A percentile compares a stretch with the other conserved stretches of the same genome.
Evolutionary conservation across 1,140 invertebrate genomes (phyloP).

Genomic region (Littorina saxatilis): DNA sequence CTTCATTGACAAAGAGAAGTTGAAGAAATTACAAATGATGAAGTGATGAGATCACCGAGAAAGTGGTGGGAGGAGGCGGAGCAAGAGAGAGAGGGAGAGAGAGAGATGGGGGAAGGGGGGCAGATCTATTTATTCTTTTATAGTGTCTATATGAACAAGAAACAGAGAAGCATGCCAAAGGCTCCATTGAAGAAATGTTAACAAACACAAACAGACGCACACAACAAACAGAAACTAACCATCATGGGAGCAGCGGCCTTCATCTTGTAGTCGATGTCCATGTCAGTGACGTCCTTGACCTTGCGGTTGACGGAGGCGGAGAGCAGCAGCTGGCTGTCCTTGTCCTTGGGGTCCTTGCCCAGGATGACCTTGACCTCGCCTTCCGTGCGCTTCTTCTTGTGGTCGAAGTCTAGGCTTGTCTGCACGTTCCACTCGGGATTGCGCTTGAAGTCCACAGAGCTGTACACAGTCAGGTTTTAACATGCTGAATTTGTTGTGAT

Average conservation of each 20-base stretch:
- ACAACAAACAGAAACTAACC: no score
- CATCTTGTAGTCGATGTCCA: constrained; percentile 17
- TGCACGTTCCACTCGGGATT: constrained; percentile 46
- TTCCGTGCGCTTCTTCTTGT: constrained; percentile 44
- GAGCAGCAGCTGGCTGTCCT: constrained; percentile 33
- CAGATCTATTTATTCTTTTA: no score
- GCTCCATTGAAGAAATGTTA: background rate
- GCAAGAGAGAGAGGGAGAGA: no score
- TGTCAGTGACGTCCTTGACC: background rate
- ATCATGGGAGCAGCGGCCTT: constrained; percentile 29
- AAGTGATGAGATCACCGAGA: no score
- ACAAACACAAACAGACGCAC: no score
- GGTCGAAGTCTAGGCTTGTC: constrained; percentile 30
- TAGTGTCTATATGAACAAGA: no score
- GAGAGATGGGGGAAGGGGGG: no score
- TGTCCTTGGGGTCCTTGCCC: constrained; percentile 44
- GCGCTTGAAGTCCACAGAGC: constrained; percentile 37
- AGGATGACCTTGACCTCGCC: constrained; percentile 34
- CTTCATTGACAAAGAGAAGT: no score
- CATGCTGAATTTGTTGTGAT: background rate
- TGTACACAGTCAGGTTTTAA: background rate
- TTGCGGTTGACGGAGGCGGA: background rate
- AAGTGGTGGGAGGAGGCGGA: no score
- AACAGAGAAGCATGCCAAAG: no score
- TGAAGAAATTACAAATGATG: no score